Conservation (phyloP, 2,113 vertebrate species). For the Neoarius graeffei region DNA sequence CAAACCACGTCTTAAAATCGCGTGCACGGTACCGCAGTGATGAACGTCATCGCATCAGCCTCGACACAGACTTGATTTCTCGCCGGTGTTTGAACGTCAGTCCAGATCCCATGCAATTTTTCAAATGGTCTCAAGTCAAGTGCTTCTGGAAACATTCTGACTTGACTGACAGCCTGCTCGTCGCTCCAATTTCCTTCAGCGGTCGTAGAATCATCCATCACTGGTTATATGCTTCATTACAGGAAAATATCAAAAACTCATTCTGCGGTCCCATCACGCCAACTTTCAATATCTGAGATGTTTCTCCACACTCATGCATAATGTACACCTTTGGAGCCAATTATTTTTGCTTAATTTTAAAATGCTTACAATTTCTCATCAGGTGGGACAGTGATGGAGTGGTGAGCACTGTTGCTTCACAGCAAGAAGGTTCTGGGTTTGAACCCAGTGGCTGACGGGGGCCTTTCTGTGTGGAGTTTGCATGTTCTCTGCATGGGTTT, state of each 20-base stretch:
- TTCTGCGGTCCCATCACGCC: background rate
- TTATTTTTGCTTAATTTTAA: background rate
- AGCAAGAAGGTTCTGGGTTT: too few relatives aligned
- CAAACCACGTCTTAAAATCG: background rate
- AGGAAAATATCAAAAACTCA: constrained; percentile 14
- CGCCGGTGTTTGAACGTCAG: background rate
- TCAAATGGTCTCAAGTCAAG: background rate
- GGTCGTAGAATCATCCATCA: constrained; percentile 21
- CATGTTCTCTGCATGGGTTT: too few relatives aligned
- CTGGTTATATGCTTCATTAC: constrained; percentile 30
- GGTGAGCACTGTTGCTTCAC: too few relatives aligned
- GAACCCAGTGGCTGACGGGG: too few relatives aligned
- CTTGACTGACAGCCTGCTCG: constrained; percentile 4
- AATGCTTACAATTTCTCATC: background rate
- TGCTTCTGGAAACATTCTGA: background rate
- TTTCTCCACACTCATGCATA: background rate
- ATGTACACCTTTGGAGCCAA: background rate
- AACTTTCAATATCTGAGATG: background rate
- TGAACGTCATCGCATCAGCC: background rate
- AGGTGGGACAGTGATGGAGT: too few relatives aligned
- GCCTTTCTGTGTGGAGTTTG: too few relatives aligned
- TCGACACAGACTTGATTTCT: background rate
- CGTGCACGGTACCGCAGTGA: background rate
- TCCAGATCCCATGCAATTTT: background rate
- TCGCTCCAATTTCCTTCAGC: constrained; percentile 27